A percentile compares a stretch with the other conserved stretches of the same genome.
Conservation (phyloP, 2,113 vertebrate genomes). For the Sceloporus tristichus region DNA sequence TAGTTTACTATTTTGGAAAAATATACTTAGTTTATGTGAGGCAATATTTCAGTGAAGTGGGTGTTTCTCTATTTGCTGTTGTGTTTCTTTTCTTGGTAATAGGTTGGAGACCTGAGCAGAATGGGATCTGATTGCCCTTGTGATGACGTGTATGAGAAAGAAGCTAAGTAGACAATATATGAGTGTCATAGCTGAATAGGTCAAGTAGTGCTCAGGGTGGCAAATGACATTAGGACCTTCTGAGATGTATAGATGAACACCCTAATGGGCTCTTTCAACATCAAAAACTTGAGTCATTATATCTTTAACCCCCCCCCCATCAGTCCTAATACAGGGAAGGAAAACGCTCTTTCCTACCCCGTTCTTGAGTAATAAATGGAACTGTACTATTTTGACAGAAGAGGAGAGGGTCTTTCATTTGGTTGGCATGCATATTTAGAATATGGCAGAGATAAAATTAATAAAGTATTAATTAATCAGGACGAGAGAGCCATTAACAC, state of each 20-base stretch:
- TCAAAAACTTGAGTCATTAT: slow-evolving; percentile 63
- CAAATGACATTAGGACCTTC: slow-evolving; percentile 65
- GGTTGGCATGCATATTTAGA: no score
- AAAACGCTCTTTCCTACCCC: slow-evolving; percentile 63
- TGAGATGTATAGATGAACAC: slow-evolving; percentile 68
- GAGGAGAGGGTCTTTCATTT: no score
- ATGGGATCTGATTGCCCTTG: slow-evolving; percentile 73
- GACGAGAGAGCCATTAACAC: no score
- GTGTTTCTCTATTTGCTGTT: slow-evolving; percentile 50
- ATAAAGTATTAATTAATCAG: no score
- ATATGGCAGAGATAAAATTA: no score
- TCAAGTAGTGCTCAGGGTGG: slow-evolving; percentile 48
- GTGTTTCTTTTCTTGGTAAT: slow-evolving; percentile 66
- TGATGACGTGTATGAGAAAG: slow-evolving; percentile 60
- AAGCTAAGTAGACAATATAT: slow-evolving; percentile 62
- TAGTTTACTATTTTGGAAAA: slow-evolving; percentile 51
- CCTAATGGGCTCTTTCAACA: slow-evolving; percentile 73
- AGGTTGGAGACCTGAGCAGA: slow-evolving; percentile 61
- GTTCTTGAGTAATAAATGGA: slow-evolving; percentile 65
- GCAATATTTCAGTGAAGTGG: slow-evolving; percentile 58
- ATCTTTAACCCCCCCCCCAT: slow-evolving; percentile 67
- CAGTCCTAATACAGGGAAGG: slow-evolving; percentile 68
- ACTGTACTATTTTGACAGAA: slow-evolving; percentile 50
- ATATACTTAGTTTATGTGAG: slow-evolving; percentile 56
- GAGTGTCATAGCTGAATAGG: slow-evolving; percentile 56